Evolutionary conservation across 2,113 vertebrate genomes (phyloP).

Genomic region (Sebastes fasciatus): DNA sequence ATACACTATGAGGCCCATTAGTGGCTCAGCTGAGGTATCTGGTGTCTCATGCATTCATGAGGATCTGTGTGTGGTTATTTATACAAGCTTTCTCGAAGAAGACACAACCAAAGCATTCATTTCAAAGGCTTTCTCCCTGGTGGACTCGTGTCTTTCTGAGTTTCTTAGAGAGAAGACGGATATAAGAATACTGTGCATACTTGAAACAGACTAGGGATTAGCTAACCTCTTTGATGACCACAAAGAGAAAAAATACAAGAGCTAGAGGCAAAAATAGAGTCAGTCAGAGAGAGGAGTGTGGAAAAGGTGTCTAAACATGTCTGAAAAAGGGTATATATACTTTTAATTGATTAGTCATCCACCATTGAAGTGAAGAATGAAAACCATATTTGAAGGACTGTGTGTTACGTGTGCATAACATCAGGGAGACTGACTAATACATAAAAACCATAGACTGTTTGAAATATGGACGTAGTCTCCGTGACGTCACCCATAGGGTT

Average conservation of each 20-base stretch:
- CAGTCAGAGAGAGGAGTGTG: not conserved
- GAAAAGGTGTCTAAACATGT: slow-evolving; percentile 16
- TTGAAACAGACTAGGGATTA: slow-evolving; percentile 69
- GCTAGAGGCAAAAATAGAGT: not conserved
- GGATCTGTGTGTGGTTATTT: slow-evolving; percentile 66
- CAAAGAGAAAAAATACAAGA: slow-evolving; percentile 28
- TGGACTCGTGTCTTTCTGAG: slow-evolving; percentile 55
- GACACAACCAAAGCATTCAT: slow-evolving; percentile 67
- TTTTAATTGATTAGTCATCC: slow-evolving; percentile 16
- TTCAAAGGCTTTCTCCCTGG: slow-evolving; percentile 67
- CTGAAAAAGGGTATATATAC: slow-evolving; percentile 1
- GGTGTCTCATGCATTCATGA: slow-evolving; percentile 54
- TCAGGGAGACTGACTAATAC: not conserved
- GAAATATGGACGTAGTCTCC: no score
- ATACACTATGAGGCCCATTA: slow-evolving; percentile 58
- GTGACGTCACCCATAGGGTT: no score
- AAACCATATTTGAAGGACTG: not conserved
- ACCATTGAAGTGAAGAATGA: not conserved
- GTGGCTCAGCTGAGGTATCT: slow-evolving; percentile 46
- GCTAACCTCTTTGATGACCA: slow-evolving; percentile 66
- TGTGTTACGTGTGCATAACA: not conserved
- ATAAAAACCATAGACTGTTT: not conserved
- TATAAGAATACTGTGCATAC: slow-evolving; percentile 48
- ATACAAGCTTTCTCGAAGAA: slow-evolving; percentile 59
- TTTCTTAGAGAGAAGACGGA: slow-evolving; percentile 55